Evolutionary conservation across 2,888 invertebrate genomes (phyloP).

Genomic region (Erebia palarica): DNA sequence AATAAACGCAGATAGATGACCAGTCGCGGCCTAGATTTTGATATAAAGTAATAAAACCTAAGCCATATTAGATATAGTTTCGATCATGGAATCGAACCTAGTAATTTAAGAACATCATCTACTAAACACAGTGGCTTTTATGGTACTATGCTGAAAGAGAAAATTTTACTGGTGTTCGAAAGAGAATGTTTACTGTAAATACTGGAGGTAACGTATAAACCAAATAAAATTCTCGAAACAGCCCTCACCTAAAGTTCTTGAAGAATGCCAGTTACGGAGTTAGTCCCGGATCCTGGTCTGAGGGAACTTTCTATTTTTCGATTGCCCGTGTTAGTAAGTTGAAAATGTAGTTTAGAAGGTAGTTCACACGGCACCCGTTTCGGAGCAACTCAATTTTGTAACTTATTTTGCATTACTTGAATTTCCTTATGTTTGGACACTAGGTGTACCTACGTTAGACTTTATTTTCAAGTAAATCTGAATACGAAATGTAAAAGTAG

Average conservation of each 20-base stretch:
- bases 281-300: conserved; percentile 64
- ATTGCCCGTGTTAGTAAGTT: conserved; percentile 78
- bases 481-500: conserved; percentile 13
- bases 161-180: neutral
- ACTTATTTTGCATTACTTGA: conserved; percentile 66
- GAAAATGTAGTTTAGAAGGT: conserved; percentile 69
- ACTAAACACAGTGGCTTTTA: too few relatives aligned
- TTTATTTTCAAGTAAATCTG: conserved; percentile 21
- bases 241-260: conserved; percentile 68
- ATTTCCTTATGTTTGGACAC: conserved; percentile 49
- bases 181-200: conserved; percentile 13
- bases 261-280: conserved; percentile 78
- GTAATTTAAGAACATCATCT: too few relatives aligned
- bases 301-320: conserved; percentile 78
- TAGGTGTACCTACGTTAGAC: conserved; percentile 40
- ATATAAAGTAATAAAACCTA: too few relatives aligned
- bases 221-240: conserved; percentile 66
- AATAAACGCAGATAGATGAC: too few relatives aligned
- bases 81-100: too few relatives aligned
- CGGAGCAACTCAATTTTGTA: conserved; percentile 64
- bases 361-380: conserved; percentile 63
- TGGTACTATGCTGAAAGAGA: neutral
- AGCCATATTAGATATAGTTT: too few relatives aligned
- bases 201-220: conserved; percentile 47
- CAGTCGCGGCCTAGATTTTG: too few relatives aligned